These are phyloP conservation scores for Microplitis deprimator DNA, from an alignment of 2,888 invertebrate species.

Conservation along the genomic window DNA sequence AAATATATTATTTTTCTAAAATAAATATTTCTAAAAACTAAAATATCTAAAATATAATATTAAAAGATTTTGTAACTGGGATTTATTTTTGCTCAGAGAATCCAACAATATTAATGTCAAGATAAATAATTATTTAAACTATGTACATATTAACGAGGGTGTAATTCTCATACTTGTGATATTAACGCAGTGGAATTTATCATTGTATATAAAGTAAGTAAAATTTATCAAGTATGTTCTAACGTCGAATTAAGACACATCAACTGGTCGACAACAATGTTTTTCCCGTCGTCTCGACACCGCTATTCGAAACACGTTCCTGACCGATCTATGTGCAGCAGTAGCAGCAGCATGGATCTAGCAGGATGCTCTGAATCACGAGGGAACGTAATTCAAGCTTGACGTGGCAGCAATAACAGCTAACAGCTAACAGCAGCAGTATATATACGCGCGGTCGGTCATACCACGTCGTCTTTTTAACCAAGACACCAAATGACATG, in stretches of 20 bases:
- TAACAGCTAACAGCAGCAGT: not conserved
- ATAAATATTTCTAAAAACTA: too few relatives aligned
- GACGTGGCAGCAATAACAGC: constrained; percentile 19
- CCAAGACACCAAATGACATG: constrained; percentile 6
- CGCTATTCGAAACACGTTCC: constrained; percentile 42
- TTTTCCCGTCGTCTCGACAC: constrained; percentile 33
- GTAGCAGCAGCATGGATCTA: too few relatives aligned
- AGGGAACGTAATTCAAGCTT: constrained; percentile 37
- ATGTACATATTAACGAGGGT: not conserved
- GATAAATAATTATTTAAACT: not conserved
- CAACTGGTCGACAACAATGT: constrained; percentile 35
- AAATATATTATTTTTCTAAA: too few relatives aligned
- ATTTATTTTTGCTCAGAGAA: too few relatives aligned
- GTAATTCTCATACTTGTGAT: not conserved
- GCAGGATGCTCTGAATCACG: constrained; percentile 37
- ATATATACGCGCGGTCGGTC: not conserved
- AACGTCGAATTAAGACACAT: constrained; percentile 43
- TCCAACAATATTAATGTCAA: not conserved
- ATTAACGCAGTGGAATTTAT: not conserved
- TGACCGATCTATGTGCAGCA: constrained; percentile 20
- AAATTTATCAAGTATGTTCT: constrained; percentile 30
- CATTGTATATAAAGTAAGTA: not conserved
- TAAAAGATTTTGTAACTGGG: too few relatives aligned
- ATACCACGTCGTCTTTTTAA: not conserved
- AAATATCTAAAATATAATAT: too few relatives aligned